Conservation (phyloP, 2,797 vertebrate genomes). For the Lepus townsendii region DNA sequence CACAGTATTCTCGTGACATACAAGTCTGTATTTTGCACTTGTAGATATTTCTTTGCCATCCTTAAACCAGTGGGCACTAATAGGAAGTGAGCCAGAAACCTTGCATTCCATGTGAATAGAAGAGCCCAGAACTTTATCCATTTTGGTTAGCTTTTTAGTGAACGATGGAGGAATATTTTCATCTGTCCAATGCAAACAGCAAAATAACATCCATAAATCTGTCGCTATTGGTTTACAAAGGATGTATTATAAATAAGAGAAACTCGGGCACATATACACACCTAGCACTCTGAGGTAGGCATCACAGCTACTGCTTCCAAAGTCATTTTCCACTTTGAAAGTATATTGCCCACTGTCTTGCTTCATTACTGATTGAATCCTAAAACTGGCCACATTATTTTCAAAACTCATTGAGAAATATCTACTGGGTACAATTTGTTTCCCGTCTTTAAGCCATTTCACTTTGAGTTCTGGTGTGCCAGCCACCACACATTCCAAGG, state of each 20-base stretch:
- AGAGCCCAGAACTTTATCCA: slow-evolving; percentile 94
- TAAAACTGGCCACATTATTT: slow-evolving; percentile 96
- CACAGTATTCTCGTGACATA: slow-evolving; percentile 95
- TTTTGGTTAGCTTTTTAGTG: slow-evolving; percentile 95
- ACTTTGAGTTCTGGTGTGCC: slow-evolving; percentile 97
- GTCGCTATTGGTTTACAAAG: slow-evolving; percentile 49
- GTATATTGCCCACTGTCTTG: slow-evolving; percentile 95
- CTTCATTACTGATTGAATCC: slow-evolving; percentile 94
- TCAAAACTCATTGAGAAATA: slow-evolving; percentile 96
- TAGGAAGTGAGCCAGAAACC: slow-evolving; percentile 96
- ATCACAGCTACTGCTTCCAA: slow-evolving; percentile 95
- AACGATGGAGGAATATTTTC: slow-evolving; percentile 97
- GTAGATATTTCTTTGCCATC: slow-evolving; percentile 94
- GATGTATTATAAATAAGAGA: neutral
- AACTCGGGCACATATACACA: slow-evolving; percentile 89
- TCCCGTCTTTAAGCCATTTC: slow-evolving; percentile 96
- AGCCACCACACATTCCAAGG: slow-evolving; percentile 95
- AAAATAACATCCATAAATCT: slow-evolving; percentile 82
- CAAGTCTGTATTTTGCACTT: slow-evolving; percentile 94
- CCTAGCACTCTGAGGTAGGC: slow-evolving; percentile 95
- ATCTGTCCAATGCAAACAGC: slow-evolving; percentile 91
- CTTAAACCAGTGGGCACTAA: slow-evolving; percentile 97
- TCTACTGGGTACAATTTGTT: slow-evolving; percentile 95
- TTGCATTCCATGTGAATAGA: slow-evolving; percentile 96
- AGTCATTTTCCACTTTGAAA: slow-evolving; percentile 97